Base-by-base conservation (phyloP, 1,140 invertebrate species). In the Uloborus diversus region DNA sequence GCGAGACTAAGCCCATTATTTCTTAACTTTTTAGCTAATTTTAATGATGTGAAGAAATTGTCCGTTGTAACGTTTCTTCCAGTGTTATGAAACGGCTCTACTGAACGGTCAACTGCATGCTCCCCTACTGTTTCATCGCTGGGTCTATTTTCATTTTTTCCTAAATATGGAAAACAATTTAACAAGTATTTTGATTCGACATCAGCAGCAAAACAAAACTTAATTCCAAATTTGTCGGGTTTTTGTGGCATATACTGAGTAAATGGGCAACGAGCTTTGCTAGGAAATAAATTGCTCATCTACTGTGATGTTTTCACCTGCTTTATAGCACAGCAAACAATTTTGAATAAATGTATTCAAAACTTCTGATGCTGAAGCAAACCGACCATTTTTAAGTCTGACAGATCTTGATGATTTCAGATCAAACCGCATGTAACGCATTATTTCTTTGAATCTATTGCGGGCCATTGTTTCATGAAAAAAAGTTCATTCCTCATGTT, bases 121-220 rank as follows among this genome's bases (percentile, higher is more conserved):
- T 78, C 56, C 17, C 42, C 53, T 28, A 78, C 14, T 3, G 35
- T 5, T 33, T 30, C 14, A n/a, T n/a, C n/a, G n/a, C n/a, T n/a
- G n/a, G n/a, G n/a, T n/a, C n/a, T n/a, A n/a, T n/a, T n/a, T n/a
- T n/a, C n/a, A n/a, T n/a, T n/a, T n/a, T n/a, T n/a, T n/a, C n/a
- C n/a, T n/a, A n/a, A n/a, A n/a, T n/a, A 81, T 0, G 81, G 66
- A 53, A 70, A 70, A 17, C 4, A 11, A 70, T 80, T 80, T n/a
- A 69, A 5, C 1, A 82, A 20, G 49, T 76, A 82, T 81, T 82
- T 71, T 80, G 68, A 2, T 56, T 80, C 33, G 75, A n/a, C n/a
- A n/a, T n/a, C n/a, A n/a, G n/a, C n/a, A n/a, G n/a, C n/a, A n/a
- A n/a, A n/a, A n/a, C n/a, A n/a, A n/a, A n/a, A n/a, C n/a, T n/a